Base-by-base conservation (phyloP, 2,113 vertebrate species). In the Hirundichthys speculiger region DNA sequence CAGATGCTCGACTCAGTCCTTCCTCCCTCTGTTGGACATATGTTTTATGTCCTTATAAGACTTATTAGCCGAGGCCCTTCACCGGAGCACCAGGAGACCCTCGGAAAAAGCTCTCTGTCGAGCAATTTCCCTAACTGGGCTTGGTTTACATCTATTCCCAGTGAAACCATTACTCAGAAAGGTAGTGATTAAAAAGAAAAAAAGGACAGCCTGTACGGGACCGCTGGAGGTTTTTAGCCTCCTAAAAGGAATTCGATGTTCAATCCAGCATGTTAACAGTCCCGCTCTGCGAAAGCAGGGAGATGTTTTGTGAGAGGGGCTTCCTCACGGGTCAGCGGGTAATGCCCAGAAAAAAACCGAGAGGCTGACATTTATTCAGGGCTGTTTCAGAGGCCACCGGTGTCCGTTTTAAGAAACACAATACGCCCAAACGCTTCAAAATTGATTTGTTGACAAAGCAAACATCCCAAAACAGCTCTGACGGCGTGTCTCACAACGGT, bases 201-300 rank as follows among this genome's bases (percentile, higher is more conserved):
- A 70, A 51, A 42, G 62, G 46, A 45, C 65, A 25, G 43, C 21
- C 63, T 76, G 75, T 78, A 59, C 60, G 55, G 61, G 58, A 39
- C 46, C 60, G 41, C 42, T 39, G 54, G 54, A 64, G 57, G 39
- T 65, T 80, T 86, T 82, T 70, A 78, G 58, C 63, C 75, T 69
- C 55, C 77, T 88, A 79, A 88, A 88, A 89, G 81, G 83, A 83
- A 86, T 88, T n/a, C 77, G 82, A 83, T 90, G 86, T 89, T 84
- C 78, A 72, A 47, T 80, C 49, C 65, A 45, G 45, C 70, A 56
- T 75, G 76, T 85, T 67, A 71, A 70, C 77, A 51, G 67, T 58
- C 48, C 47, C 54, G 40, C 68, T 73, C 76, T 80, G 51, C 45
- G 58, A 86, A 78, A 58, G 73, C 70, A 51, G 41, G 45, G 73